Conservation (phyloP, 2,888 invertebrate genomes). For the Drosophila monieri region DNA sequence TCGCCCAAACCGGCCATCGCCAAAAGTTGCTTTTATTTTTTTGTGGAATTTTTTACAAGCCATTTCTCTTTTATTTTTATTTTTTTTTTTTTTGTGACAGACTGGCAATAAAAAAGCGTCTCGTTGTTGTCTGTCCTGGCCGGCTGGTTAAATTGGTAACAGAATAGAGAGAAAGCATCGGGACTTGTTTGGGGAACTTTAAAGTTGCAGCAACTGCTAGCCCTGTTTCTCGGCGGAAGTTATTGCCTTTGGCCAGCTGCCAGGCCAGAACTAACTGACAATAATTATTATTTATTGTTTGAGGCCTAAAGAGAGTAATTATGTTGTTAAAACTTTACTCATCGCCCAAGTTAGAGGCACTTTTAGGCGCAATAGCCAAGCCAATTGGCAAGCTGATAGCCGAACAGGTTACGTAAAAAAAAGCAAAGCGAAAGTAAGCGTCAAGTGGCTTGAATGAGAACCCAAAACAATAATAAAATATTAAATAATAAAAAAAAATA, state of each 20-base stretch:
- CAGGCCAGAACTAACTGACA: slow-evolving; percentile 50
- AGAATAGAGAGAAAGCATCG: slow-evolving; percentile 9
- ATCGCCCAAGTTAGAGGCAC: slow-evolving; percentile 13
- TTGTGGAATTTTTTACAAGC: slow-evolving; percentile 27
- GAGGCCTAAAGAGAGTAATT: background rate
- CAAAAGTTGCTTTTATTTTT: slow-evolving; percentile 39
- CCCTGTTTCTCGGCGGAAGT: slow-evolving; percentile 10
- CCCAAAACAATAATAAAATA: slow-evolving; percentile 1
- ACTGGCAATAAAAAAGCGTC: slow-evolving; percentile 38
- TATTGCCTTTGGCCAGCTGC: slow-evolving; percentile 52
- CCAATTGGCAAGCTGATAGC: slow-evolving; percentile 32
- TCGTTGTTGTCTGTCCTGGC: slow-evolving; percentile 36
- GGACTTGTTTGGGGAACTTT: background rate
- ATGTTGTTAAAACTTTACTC: slow-evolving; percentile 5
- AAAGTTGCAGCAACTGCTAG: slow-evolving; percentile 41
- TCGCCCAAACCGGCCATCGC: slow-evolving; percentile 19
- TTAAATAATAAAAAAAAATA: background rate
- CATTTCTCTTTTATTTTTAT: slow-evolving; percentile 1
- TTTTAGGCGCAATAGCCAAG: slow-evolving; percentile 9
- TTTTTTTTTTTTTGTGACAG: slow-evolving; percentile 11
- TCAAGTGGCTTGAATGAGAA: slow-evolving; percentile 27
- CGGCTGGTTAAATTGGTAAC: slow-evolving; percentile 1
- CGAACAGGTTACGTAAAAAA: slow-evolving; percentile 7
- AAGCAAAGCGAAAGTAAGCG: slow-evolving; percentile 22
- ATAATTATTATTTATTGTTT: slow-evolving; percentile 58